Conservation (phyloP, 2,797 vertebrate species). For the Lemur catta region DNA sequence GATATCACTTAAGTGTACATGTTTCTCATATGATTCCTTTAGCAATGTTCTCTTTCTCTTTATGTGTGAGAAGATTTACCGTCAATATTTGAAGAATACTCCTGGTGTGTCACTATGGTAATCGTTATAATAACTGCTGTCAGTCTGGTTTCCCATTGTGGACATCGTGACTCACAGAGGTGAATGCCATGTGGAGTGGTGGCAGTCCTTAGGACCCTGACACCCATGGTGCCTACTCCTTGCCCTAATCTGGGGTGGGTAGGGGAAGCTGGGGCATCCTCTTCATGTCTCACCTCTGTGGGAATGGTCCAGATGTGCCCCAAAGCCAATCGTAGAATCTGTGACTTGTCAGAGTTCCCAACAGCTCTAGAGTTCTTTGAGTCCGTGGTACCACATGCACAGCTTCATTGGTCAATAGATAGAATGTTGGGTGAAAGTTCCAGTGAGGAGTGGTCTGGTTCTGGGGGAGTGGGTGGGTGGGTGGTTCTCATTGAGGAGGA, state of each 20-base stretch:
- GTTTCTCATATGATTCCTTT: slow-evolving; percentile 3
- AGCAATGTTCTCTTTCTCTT: not conserved
- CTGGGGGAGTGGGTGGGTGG: not conserved
- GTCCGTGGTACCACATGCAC: not conserved
- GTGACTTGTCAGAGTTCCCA: slow-evolving; percentile 27
- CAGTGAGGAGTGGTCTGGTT: not conserved
- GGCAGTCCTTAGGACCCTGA: not conserved
- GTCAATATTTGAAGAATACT: not conserved
- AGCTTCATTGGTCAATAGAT: not conserved
- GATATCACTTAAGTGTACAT: not conserved
- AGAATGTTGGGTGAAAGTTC: not conserved
- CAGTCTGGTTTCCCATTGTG: not conserved
- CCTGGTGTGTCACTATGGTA: not conserved
- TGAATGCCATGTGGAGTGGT: not conserved
- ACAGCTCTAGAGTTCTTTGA: slow-evolving; percentile 14
- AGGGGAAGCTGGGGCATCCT: not conserved
- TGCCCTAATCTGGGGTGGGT: not conserved
- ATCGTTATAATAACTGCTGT: not conserved
- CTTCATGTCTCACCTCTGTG: not conserved
- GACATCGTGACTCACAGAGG: not conserved
- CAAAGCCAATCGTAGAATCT: not conserved
- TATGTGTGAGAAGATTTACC: not conserved
- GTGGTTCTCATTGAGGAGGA: not conserved
- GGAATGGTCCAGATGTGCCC: not conserved
- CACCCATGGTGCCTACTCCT: not conserved